Base-by-base conservation (phyloP, 2,113 vertebrate species). In the Pteropus alecto region DNA sequence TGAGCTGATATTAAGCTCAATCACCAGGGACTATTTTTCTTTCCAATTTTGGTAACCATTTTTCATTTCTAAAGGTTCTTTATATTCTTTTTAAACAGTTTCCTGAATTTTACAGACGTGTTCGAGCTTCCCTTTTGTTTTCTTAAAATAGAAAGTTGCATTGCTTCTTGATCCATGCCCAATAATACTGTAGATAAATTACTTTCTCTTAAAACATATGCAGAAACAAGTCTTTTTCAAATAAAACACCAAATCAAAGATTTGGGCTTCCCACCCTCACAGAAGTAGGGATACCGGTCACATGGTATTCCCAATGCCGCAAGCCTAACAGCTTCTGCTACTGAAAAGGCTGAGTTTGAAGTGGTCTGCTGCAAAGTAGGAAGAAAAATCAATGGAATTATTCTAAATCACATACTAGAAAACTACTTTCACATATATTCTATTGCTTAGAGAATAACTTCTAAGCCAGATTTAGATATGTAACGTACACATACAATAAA, bases 291-390 rank as follows among this genome's bases (percentile, higher is more conserved):
- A 43, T 11, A 5, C 5, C 8, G 28, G 16, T 10, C 67, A 48
- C 4, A 48, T 3, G 11, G 12, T 8, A 9, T 0, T 41, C 48
- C 11, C 7, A 21, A 38, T 0, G 5, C 8, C 33, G 14, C 16
- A 70, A 12, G 74, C 24, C 48, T 30, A 11, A 14, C 18, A 38
- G 30, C 65, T 48, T 35, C 35, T 26, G 38, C 5, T 71, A 22
- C 7, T 35, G 65, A 71, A 19, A 14, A 1, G 26, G 30, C 58
- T 0, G 7, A 35, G 24, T 28, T 46, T n/a, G 24, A 82, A 76
- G 41, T 5, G 28, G 33, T 14, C 51, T 60, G 41, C 1, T n/a
- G 41, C 38, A 61, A 68, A 76, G 71, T 0, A 43, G 35, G 38
- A 92, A 60, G 28, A 60, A 68, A 83, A 70, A 63, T 6, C 38